Conservation (phyloP, 2,113 vertebrate genomes). For the Lonchura striata region DNA sequence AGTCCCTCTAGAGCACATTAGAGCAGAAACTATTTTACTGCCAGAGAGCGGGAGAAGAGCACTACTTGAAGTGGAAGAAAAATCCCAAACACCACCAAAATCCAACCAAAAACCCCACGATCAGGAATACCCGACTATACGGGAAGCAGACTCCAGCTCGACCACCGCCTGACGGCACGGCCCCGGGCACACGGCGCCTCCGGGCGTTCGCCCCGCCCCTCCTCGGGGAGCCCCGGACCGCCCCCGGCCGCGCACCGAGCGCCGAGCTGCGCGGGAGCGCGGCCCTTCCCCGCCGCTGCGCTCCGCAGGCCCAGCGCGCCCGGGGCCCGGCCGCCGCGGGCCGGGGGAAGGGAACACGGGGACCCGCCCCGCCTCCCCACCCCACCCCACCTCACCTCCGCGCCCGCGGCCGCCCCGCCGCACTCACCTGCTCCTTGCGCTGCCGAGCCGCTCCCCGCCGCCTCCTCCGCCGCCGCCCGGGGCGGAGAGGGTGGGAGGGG, state of each 20-base stretch:
- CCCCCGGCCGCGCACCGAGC: not conserved
- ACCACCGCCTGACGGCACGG: not conserved
- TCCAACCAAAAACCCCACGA: not conserved
- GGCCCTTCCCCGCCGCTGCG: not conserved
- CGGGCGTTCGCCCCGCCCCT: fast-evolving
- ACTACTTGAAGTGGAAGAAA: not conserved
- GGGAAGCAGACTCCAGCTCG: not conserved
- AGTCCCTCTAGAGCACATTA: not conserved
- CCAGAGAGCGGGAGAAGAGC: not conserved
- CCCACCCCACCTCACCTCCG: no score
- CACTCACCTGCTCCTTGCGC: no score
- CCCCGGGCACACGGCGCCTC: not conserved
- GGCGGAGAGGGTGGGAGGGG: no score
- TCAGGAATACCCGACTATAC: fast-evolving
- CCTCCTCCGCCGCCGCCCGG: no score
- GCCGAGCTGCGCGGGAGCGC: not conserved
- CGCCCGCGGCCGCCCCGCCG: no score
- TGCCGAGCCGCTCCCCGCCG: no score
- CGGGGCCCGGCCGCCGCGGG: not conserved
- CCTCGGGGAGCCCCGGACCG: not conserved
- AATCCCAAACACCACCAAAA: not conserved
- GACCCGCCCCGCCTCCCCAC: no score
- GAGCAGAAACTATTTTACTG: not conserved
- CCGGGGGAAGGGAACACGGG: not conserved
- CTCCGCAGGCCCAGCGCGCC: not conserved